Percentiles rank a stretch among this genome's conserved stretches.
Evolutionary conservation across 1,140 invertebrate genomes (phyloP).

Genomic region (honey bee (Apis mellifera)): DNA sequence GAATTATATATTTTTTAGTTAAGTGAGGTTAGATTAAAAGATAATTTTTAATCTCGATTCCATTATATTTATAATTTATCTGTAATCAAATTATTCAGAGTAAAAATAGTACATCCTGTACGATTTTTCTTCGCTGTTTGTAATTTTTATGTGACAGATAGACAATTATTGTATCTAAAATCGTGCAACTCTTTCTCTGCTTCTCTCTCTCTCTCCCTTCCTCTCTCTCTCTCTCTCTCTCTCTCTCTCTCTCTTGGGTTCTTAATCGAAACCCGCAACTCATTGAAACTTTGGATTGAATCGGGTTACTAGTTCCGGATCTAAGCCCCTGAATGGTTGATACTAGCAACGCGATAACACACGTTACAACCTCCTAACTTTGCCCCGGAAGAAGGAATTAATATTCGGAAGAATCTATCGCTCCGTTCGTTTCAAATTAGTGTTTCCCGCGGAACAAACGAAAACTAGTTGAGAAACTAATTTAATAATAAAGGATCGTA

Average conservation of each 20-base stretch:
- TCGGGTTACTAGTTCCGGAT: conserved; percentile 34
- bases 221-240: too few species aligned
- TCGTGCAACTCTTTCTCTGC: background rate
- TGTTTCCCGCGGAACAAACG: background rate
- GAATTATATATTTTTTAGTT: too few species aligned
- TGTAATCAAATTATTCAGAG: too few species aligned
- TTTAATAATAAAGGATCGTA: background rate
- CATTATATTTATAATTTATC: too few species aligned
- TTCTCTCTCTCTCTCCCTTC: background rate
- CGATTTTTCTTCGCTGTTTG: too few species aligned
- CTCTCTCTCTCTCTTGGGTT: background rate
- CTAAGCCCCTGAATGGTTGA: conserved; percentile 18
- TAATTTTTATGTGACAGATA: background rate
- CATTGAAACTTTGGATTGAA: conserved; percentile 49
- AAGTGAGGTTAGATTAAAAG: too few species aligned
- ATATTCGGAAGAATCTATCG: conserved; percentile 23
- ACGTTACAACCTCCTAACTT: background rate
- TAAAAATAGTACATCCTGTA: too few species aligned
- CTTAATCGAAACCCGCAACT: conserved; percentile 43
- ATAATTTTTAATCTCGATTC: too few species aligned
- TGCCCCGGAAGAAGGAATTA: background rate
- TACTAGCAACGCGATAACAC: conserved; percentile 18
- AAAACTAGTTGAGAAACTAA: background rate
- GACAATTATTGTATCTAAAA: conserved; percentile 10
- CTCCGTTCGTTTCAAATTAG: background rate